A percentile compares a stretch with the other conserved stretches of the same genome.
phyloP scores from a whole-genome alignment of 2,888 invertebrate genomes.

The Eugnorisma glareosa region DNA sequence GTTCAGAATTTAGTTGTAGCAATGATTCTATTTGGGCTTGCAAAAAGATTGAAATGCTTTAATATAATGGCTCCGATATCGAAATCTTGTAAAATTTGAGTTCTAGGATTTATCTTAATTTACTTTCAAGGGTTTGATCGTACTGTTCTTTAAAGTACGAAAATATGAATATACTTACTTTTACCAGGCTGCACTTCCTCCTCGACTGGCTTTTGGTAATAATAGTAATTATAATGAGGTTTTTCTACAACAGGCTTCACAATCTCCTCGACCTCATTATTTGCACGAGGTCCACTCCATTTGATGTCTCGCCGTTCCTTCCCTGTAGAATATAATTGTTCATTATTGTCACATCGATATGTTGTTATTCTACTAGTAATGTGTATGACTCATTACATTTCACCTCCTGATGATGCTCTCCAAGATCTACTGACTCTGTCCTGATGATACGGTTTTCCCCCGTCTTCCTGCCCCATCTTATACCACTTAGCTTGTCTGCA shows the following conservation, averaged over 20 bases:
- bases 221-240: too few species aligned
- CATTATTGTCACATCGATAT: neutral
- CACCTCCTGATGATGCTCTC: constrained; percentile 9
- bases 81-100: neutral
- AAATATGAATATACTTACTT: constrained; percentile 22
- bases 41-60: neutral
- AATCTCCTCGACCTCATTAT: neutral
- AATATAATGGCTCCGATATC: neutral
- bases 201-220: neutral
- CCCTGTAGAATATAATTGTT: constrained; percentile 26
- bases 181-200: constrained; percentile 20
- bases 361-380: neutral
- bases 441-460: constrained; percentile 36
- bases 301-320: constrained; percentile 17
- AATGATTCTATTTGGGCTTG: neutral
- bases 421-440: constrained; percentile 32
- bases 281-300: constrained; percentile 32
- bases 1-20: neutral
- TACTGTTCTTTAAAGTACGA: neutral
- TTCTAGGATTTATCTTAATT: neutral
- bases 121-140: neutral
- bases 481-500: constrained; percentile 15
- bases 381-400: constrained; percentile 30
- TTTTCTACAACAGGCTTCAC: neutral
- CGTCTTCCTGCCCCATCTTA: constrained; percentile 43